These are phyloP conservation scores for Caenorhabditis becei DNA, from an alignment of 2,888 invertebrate genomes.

Conservation along the genomic window DNA sequence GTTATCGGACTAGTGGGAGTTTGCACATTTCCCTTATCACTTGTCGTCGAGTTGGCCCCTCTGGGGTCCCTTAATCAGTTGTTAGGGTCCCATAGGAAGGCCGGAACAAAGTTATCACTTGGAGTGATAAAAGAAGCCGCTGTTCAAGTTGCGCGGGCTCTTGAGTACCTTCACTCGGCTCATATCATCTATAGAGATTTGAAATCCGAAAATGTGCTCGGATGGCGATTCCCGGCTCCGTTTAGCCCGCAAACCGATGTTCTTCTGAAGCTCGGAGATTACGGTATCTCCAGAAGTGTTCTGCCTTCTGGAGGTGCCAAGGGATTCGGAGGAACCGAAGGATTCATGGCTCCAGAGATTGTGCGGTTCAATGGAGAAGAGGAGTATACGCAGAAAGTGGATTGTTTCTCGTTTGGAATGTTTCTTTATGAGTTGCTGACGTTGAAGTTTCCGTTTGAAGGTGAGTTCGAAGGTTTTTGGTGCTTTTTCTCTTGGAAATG, in stretches of 20 bases:
- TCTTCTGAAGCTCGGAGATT: conserved; percentile 94
- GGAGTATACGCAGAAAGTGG: conserved; percentile 97
- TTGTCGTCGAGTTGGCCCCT: conserved; percentile 93
- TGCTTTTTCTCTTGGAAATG: too few relatives aligned
- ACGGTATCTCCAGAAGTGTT: conserved; percentile 84
- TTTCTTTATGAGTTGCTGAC: conserved; percentile 95
- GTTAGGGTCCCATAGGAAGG: conserved; percentile 90
- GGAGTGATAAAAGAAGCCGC: conserved; percentile 90
- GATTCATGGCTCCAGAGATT: conserved; percentile 99
- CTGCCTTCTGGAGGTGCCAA: conserved; percentile 82
- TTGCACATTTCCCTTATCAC: conserved; percentile 91
- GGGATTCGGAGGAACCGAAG: conserved; percentile 98
- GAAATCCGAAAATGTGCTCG: conserved; percentile 94
- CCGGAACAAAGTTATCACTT: conserved; percentile 89
- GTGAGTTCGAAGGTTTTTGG: too few relatives aligned
- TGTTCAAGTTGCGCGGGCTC: conserved; percentile 92
- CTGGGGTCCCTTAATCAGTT: conserved; percentile 91
- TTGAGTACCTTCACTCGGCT: conserved; percentile 94
- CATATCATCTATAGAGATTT: conserved; percentile 89
- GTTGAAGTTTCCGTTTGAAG: conserved; percentile 94
- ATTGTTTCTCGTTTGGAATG: conserved; percentile 99
- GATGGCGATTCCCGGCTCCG: conserved; percentile 95
- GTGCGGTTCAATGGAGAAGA: conserved; percentile 98
- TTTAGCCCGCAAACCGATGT: conserved; percentile 82
- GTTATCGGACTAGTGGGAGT: conserved; percentile 89